phyloP scores from a whole-genome alignment of 2,797 vertebrate species.

The Pachyuromys duprasi region DNA sequence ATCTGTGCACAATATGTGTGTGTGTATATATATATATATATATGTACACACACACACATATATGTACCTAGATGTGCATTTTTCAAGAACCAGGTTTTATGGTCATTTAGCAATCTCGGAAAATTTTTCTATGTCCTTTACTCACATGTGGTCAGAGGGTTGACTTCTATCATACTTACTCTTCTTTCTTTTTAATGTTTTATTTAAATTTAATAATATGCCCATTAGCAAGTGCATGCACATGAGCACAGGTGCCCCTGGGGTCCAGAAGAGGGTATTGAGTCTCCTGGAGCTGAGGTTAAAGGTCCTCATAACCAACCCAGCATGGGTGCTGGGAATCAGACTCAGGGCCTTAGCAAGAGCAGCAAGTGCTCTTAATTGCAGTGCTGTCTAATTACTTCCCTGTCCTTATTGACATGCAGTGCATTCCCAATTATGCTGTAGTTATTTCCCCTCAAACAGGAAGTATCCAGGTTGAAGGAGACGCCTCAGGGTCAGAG shows the following conservation, averaged over 20 bases:
- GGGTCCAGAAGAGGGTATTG: background rate
- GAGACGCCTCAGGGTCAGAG: background rate
- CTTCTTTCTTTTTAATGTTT: background rate
- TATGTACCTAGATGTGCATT: background rate
- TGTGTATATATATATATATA: background rate
- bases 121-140: background rate
- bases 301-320: background rate
- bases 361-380: background rate
- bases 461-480: background rate
- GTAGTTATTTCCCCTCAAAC: background rate
- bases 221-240: background rate
- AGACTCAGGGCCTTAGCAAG: background rate
- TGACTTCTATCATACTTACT: slow-evolving; percentile 19
- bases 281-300: background rate
- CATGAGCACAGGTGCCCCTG: too few species aligned
- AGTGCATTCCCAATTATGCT: background rate
- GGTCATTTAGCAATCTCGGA: background rate
- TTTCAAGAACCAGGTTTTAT: background rate
- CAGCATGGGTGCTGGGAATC: background rate
- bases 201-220: background rate
- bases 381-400: background rate
- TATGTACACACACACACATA: background rate
- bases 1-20: too few species aligned
- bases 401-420: background rate
- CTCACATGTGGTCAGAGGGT: background rate